Percentiles rank a stretch among this genome's conserved stretches.
Conservation (phyloP, 92 coral and sea anemone genomes). For the Galaxea fascicularis region DNA sequence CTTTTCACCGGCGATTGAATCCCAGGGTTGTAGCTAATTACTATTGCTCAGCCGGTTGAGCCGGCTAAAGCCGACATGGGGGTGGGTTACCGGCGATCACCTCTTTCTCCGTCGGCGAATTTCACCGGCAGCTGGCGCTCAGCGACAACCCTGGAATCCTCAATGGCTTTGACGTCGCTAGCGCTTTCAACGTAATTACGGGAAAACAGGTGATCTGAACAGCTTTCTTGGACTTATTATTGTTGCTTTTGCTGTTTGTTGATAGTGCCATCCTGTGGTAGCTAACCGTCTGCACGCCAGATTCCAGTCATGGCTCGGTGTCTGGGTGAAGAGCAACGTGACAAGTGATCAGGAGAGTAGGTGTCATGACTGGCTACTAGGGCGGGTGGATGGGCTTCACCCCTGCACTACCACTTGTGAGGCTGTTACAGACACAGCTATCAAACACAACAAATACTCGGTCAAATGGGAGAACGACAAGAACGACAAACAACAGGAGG, state of each 20-base stretch:
- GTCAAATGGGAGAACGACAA: slow-evolving; percentile 79
- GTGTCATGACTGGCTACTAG: slow-evolving; percentile 93
- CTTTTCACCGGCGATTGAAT: too few relatives aligned
- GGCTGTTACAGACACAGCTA: slow-evolving; percentile 67
- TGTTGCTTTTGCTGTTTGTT: slow-evolving; percentile 24
- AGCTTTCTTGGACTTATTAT: neutral
- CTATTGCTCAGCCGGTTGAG: too few relatives aligned
- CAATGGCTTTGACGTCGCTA: too few relatives aligned
- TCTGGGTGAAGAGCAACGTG: slow-evolving; percentile 84
- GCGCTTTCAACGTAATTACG: too few relatives aligned
- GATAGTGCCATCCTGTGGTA: slow-evolving; percentile 83
- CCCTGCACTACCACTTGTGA: slow-evolving; percentile 88
- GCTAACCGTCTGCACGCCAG: slow-evolving; percentile 82
- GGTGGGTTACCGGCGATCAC: too few relatives aligned
- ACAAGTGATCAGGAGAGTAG: slow-evolving; percentile 78
- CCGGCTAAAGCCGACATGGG: too few relatives aligned
- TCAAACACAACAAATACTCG: slow-evolving; percentile 80
- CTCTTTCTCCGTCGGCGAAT: too few relatives aligned
- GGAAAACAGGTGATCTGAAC: too few relatives aligned
- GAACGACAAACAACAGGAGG: slow-evolving; percentile 22
- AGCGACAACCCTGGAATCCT: too few relatives aligned
- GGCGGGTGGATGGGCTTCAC: slow-evolving; percentile 87
- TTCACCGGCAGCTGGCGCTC: too few relatives aligned
- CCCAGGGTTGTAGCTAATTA: too few relatives aligned
- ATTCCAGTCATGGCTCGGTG: slow-evolving; percentile 89